phyloP scores from a whole-genome alignment of 2,797 vertebrate genomes.

The Gadopsis bispinosus region DNA sequence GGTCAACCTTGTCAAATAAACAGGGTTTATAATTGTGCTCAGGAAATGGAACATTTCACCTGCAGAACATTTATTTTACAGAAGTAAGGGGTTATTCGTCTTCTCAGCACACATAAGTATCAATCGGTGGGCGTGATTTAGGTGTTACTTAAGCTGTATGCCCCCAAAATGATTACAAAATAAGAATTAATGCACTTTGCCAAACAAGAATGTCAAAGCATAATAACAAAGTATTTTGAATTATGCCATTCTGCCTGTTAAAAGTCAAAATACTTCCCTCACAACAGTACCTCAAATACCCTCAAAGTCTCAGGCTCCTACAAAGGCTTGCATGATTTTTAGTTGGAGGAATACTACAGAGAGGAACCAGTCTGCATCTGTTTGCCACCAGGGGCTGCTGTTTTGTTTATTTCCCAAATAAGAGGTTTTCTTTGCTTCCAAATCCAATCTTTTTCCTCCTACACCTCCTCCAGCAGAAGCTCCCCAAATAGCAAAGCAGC shows the following conservation, averaged over 20 bases:
- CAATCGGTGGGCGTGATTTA: not conserved
- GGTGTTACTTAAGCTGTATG: not conserved
- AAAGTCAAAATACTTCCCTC: slow-evolving; percentile 19
- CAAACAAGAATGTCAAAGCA: not conserved
- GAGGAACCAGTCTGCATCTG: slow-evolving; percentile 37
- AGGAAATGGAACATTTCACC: not conserved
- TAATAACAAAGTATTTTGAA: slow-evolving; percentile 10
- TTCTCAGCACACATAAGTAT: not conserved
- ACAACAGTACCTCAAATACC: slow-evolving; percentile 27
- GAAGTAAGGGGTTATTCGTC: not conserved
- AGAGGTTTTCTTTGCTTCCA: slow-evolving; percentile 54
- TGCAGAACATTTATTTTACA: slow-evolving; percentile 1
- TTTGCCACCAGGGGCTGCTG: slow-evolving; percentile 71
- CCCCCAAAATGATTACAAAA: not conserved
- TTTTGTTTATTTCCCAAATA: slow-evolving; percentile 60
- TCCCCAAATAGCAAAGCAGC: slow-evolving; percentile 71
- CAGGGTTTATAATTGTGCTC: not conserved
- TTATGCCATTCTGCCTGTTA: not conserved
- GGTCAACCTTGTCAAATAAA: not conserved
- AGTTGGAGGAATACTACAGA: slow-evolving; percentile 40
- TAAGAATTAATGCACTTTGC: not conserved
- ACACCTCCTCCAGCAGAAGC: slow-evolving; percentile 58
- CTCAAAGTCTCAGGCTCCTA: slow-evolving; percentile 32
- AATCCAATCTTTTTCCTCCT: slow-evolving; percentile 58
- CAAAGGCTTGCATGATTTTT: slow-evolving; percentile 28